These are phyloP conservation scores for Aricia artaxerxes DNA, from an alignment of 2,888 invertebrate species.

Conservation along the genomic window DNA sequence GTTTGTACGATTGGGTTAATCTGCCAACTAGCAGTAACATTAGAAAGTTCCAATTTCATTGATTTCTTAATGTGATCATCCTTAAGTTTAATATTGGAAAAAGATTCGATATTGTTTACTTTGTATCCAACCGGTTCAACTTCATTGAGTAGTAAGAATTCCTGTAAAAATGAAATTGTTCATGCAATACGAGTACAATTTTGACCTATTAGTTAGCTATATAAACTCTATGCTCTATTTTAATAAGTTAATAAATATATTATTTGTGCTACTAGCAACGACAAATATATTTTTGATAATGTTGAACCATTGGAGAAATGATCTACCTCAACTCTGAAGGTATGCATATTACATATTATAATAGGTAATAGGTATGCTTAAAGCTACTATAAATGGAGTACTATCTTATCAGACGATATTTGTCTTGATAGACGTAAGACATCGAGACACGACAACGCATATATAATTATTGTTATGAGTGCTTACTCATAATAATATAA, in stretches of 20 bases:
- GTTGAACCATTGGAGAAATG: background rate
- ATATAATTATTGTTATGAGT: background rate
- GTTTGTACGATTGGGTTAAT: slow-evolving; percentile 57
- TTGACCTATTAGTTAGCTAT: background rate
- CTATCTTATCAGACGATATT: too few species aligned
- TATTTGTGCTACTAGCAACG: background rate
- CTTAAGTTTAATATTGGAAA: slow-evolving; percentile 5
- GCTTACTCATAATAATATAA: background rate
- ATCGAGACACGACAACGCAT: background rate
- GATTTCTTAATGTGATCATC: slow-evolving; percentile 24
- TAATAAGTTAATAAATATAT: background rate
- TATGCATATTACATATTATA: background rate
- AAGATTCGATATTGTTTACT: slow-evolving; percentile 49
- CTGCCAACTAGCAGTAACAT: slow-evolving; percentile 39
- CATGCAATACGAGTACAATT: background rate
- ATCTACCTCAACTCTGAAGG: background rate
- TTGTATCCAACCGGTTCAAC: slow-evolving; percentile 52
- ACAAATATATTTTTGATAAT: background rate
- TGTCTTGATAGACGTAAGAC: too few species aligned
- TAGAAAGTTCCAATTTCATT: slow-evolving; percentile 9
- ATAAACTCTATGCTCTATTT: background rate
- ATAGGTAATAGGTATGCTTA: background rate
- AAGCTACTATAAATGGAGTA: too few species aligned
- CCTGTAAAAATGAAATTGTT: slow-evolving; percentile 46
- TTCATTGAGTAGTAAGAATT: slow-evolving; percentile 69